These are phyloP conservation scores for Ochropleura leucogaster DNA, from an alignment of 2,888 invertebrate genomes.

Conservation along the genomic window DNA sequence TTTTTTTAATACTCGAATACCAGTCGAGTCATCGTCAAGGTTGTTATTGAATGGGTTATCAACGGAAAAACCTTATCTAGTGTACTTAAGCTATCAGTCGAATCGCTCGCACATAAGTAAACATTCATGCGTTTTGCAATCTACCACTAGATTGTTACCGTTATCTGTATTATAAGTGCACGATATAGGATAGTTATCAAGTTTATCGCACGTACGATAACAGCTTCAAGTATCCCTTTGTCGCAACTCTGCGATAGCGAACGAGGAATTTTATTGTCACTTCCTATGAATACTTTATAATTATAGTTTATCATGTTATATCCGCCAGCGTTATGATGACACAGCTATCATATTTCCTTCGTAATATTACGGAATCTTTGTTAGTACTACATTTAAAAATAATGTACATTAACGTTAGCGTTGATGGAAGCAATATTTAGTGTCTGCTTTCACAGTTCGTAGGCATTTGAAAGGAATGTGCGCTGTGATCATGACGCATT, in stretches of 20 bases:
- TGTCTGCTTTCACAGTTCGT: constrained; percentile 24
- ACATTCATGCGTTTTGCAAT: constrained; percentile 69
- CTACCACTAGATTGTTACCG: constrained; percentile 63
- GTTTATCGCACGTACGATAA: constrained; percentile 62
- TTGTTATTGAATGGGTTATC: constrained; percentile 52
- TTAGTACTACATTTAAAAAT: constrained; percentile 29
- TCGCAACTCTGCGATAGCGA: constrained; percentile 61
- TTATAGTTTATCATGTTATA: constrained; percentile 63
- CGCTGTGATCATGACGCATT: constrained; percentile 14
- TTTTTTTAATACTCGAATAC: constrained; percentile 30
- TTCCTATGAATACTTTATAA: constrained; percentile 59
- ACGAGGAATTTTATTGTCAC: constrained; percentile 50
- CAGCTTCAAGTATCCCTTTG: constrained; percentile 56
- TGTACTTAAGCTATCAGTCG: constrained; percentile 58
- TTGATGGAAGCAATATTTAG: constrained; percentile 12
- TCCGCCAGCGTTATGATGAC: constrained; percentile 62
- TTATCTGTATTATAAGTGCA: constrained; percentile 66
- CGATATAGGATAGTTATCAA: constrained; percentile 56
- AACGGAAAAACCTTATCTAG: constrained; percentile 57
- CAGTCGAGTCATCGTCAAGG: constrained; percentile 35
- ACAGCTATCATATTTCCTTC: constrained; percentile 51
- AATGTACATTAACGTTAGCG: constrained; percentile 23
- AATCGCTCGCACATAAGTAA: constrained; percentile 64
- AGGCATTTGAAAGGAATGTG: constrained; percentile 28
- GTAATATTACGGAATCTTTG: constrained; percentile 33